phyloP scores from a whole-genome alignment of 2,113 vertebrate species.

The Electrona antarctica region DNA sequence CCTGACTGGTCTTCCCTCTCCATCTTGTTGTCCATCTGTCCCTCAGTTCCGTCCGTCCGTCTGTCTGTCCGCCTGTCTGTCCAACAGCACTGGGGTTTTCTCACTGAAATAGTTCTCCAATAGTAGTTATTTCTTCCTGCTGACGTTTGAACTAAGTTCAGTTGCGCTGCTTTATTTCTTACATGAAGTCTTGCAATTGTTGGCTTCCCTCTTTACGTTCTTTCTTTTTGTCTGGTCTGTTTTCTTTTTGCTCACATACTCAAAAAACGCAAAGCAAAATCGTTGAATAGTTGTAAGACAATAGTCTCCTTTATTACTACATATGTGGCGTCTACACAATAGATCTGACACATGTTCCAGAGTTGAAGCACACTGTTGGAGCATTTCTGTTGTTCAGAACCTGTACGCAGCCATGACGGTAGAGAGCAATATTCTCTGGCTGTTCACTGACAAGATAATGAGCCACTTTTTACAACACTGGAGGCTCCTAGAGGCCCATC shows the following conservation, averaged over 20 bases:
- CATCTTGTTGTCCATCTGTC: constrained; percentile 67
- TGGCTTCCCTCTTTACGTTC: constrained; percentile 5
- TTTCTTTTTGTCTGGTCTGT: neutral
- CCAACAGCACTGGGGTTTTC: constrained; percentile 42
- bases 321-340: neutral
- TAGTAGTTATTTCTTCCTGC: neutral
- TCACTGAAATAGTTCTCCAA: constrained; percentile 34
- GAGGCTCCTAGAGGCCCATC: constrained; percentile 17
- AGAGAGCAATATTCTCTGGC: constrained; percentile 15
- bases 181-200: constrained; percentile 21
- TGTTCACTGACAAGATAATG: constrained; percentile 57
- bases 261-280: neutral
- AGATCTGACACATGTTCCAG: neutral
- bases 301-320: neutral
- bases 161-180: constrained; percentile 31
- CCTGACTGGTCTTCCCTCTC: constrained; percentile 64
- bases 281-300: neutral
- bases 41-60: constrained; percentile 47
- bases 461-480: constrained; percentile 38
- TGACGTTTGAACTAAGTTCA: neutral
- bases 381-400: constrained; percentile 10
- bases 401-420: constrained; percentile 22
- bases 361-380: constrained; percentile 8
- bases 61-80: constrained; percentile 64
- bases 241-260: neutral